phyloP scores from a whole-genome alignment of 1,140 invertebrate genomes.

The Heliothis subflexa region DNA sequence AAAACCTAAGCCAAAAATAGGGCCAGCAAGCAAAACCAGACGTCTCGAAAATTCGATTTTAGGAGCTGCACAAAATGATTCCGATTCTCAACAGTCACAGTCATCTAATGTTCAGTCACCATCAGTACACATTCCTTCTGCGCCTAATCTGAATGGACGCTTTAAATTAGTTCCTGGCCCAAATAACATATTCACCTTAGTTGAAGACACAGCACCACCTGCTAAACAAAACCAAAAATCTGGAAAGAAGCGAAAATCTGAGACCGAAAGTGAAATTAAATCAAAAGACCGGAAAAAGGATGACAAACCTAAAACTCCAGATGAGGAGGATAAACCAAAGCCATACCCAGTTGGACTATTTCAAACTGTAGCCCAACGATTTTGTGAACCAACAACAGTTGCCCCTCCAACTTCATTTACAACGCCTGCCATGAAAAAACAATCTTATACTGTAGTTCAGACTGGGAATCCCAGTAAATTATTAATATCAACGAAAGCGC shows the following conservation, averaged over 20 bases:
- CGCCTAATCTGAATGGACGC: slow-evolving; percentile 66
- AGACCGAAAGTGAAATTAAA: slow-evolving; percentile 41
- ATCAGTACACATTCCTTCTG: slow-evolving; percentile 63
- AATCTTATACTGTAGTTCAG: slow-evolving; percentile 78
- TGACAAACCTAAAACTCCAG: slow-evolving; percentile 33
- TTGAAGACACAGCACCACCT: slow-evolving; percentile 64
- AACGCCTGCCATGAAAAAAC: slow-evolving; percentile 77
- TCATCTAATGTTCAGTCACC: slow-evolving; percentile 44
- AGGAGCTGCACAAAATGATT: neutral
- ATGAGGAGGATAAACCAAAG: slow-evolving; percentile 50
- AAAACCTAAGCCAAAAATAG: slow-evolving; percentile 73
- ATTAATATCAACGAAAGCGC: slow-evolving; percentile 76
- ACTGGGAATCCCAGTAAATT: slow-evolving; percentile 81
- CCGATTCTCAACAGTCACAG: neutral
- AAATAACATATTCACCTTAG: slow-evolving; percentile 77
- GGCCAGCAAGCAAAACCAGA: slow-evolving; percentile 76
- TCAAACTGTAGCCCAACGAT: slow-evolving; percentile 62
- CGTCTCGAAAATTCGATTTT: slow-evolving; percentile 36
- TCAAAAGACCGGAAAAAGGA: slow-evolving; percentile 5
- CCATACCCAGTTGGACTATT: slow-evolving; percentile 82
- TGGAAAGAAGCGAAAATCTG: slow-evolving; percentile 45
- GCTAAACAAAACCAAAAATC: slow-evolving; percentile 27
- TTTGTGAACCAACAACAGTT: slow-evolving; percentile 38
- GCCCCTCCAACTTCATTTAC: slow-evolving; percentile 57
- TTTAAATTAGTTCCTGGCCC: slow-evolving; percentile 77